Conservation (phyloP, 2,113 vertebrate genomes). For the human (Homo sapiens) region DNA sequence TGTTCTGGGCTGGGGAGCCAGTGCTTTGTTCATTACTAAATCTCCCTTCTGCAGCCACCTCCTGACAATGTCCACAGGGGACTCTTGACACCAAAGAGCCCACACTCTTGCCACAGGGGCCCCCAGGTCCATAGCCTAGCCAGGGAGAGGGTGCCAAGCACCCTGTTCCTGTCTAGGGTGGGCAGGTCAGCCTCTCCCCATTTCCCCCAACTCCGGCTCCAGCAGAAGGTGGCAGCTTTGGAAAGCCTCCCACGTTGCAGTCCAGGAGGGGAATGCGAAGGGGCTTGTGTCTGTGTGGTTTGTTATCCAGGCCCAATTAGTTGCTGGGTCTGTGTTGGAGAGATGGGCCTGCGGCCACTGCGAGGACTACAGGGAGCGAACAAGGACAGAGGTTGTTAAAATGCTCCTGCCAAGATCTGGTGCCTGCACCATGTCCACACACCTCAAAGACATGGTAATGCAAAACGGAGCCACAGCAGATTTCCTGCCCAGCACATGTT, state of each 20-base stretch:
- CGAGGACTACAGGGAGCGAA: accelerated
- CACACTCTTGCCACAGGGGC: not conserved
- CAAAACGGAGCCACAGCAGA: not conserved
- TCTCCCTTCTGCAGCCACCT: not conserved
- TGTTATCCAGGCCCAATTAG: conserved; percentile 48
- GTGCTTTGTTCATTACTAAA: not conserved
- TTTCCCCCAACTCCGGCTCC: not conserved
- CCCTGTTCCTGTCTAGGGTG: not conserved
- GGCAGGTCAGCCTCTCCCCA: not conserved
- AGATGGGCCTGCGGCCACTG: not conserved
- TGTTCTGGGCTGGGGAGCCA: not conserved
- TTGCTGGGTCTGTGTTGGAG: not conserved
- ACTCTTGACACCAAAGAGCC: not conserved
- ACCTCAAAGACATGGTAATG: conserved; percentile 39
- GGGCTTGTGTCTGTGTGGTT: not conserved
- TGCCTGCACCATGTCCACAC: not conserved
- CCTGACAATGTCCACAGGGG: not conserved
- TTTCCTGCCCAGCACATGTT: not conserved
- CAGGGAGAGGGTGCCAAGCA: not conserved
- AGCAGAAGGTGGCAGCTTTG: not conserved
- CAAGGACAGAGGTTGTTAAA: conserved; percentile 50
- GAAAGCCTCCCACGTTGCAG: not conserved
- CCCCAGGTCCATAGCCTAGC: not conserved
- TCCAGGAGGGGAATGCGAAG: not conserved
- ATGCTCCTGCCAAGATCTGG: conserved; percentile 16